A percentile compares a stretch with the other conserved stretches of the same genome.
Conservation (phyloP, 53 echinoderm and acorn worm species). For the Zoroaster sp. region DNA sequence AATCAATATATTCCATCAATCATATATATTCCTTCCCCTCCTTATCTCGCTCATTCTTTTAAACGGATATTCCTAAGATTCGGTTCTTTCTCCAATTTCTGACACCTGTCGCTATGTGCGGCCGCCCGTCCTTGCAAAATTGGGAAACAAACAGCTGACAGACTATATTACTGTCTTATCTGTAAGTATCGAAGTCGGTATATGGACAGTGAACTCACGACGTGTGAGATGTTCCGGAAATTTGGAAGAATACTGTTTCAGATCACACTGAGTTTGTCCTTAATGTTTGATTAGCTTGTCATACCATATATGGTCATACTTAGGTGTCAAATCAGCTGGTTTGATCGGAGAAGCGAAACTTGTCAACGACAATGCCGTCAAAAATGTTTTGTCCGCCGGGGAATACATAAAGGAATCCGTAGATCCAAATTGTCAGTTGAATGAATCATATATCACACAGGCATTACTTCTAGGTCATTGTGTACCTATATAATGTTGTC, state of each 20-base stretch:
- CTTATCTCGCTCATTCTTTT: neutral
- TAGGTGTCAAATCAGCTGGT: neutral
- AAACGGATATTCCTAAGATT: neutral
- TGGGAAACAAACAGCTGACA: neutral
- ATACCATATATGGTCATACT: no score
- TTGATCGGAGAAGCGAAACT: neutral
- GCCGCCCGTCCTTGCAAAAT: neutral
- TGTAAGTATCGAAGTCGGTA: neutral
- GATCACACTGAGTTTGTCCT: neutral
- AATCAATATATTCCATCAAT: neutral
- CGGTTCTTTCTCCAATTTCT: neutral
- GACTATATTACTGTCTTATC: neutral
- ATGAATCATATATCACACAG: no score
- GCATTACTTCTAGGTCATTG: neutral
- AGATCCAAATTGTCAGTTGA: no score
- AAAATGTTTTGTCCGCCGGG: no score
- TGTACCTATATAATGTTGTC: neutral
- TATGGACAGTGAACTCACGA: neutral
- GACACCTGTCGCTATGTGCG: slow-evolving; percentile 24
- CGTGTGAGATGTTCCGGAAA: neutral
- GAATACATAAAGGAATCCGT: no score
- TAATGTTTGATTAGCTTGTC: neutral
- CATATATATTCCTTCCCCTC: neutral
- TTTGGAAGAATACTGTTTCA: neutral
- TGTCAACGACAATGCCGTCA: neutral